Conservation (phyloP, 2,888 invertebrate species). For the Morpho achilles region DNA sequence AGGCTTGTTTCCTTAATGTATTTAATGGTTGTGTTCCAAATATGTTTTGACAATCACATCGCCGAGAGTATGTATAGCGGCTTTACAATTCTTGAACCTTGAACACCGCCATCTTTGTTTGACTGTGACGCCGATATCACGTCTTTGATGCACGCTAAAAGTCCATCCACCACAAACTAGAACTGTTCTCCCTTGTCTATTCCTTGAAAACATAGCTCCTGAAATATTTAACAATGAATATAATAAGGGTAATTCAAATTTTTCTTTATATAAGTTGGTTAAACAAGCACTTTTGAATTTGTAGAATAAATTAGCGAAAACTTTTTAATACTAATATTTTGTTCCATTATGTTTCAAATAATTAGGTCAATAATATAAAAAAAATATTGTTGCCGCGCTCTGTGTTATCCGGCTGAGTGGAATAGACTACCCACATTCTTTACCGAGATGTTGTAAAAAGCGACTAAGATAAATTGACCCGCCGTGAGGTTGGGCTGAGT, state of each 20-base stretch:
- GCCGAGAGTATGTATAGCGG: slow-evolving; percentile 18
- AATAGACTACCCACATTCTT: no score
- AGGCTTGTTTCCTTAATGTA: not conserved
- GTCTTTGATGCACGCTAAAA: slow-evolving; percentile 10
- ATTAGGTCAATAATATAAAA: no score
- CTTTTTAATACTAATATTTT: not conserved
- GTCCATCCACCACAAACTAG: slow-evolving; percentile 8
- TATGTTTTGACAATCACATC: slow-evolving; percentile 5
- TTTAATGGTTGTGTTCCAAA: slow-evolving; percentile 19
- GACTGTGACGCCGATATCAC: not conserved
- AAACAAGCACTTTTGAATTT: no score
- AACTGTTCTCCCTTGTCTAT: slow-evolving; percentile 3
- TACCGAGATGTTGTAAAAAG: no score
- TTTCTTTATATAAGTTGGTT: no score
- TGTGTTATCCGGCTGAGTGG: no score
- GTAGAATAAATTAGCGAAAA: not conserved
- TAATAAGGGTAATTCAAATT: no score
- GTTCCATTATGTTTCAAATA: not conserved
- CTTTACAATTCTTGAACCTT: slow-evolving; percentile 21
- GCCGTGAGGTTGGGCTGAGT: no score
- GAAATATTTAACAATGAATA: slow-evolving; percentile 3
- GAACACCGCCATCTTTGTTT: slow-evolving; percentile 24
- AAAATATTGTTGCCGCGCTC: no score
- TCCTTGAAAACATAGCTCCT: slow-evolving; percentile 10
- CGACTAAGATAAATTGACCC: no score